Percentiles rank a stretch among this genome's conserved stretches.
Conservation (phyloP, 2,113 vertebrate genomes). For the Aspiorhynchus laticeps region DNA sequence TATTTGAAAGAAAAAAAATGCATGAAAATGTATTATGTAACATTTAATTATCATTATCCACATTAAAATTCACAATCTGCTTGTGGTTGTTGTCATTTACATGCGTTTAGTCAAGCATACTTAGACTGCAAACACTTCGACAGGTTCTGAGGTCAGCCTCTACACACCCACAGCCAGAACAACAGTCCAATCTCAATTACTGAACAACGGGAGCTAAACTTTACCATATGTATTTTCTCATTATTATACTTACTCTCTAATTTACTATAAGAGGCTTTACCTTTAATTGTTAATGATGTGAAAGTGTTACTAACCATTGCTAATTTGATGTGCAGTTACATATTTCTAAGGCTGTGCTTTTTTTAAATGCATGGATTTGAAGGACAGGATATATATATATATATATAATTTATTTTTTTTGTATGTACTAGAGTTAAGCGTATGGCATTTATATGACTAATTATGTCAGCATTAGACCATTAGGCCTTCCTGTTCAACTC, state of each 20-base stretch:
- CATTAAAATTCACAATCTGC: not conserved
- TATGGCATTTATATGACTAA: too few relatives aligned
- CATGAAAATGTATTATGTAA: not conserved
- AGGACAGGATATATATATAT: too few relatives aligned
- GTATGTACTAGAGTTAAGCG: too few relatives aligned
- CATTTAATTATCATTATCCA: not conserved
- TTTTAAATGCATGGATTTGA: too few relatives aligned
- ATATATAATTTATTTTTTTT: too few relatives aligned
- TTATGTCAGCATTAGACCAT: too few relatives aligned
- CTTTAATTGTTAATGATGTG: not conserved
- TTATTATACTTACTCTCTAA: not conserved
- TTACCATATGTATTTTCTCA: not conserved
- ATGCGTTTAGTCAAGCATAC: not conserved
- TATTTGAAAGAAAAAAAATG: not conserved
- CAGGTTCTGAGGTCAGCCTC: not conserved
- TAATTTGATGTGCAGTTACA: too few relatives aligned
- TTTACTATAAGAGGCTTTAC: not conserved
- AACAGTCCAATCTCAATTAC: slow-evolving; percentile 6
- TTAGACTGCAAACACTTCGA: not conserved
- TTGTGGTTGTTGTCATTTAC: not conserved
- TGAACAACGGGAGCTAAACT: not conserved
- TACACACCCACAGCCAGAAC: slow-evolving; percentile 1
- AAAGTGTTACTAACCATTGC: too few relatives aligned
- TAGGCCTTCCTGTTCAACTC: too few relatives aligned
- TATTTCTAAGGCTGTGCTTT: too few relatives aligned